Conservation (phyloP, 2,888 invertebrate species). For the Scrobipalpa atriplicella region DNA sequence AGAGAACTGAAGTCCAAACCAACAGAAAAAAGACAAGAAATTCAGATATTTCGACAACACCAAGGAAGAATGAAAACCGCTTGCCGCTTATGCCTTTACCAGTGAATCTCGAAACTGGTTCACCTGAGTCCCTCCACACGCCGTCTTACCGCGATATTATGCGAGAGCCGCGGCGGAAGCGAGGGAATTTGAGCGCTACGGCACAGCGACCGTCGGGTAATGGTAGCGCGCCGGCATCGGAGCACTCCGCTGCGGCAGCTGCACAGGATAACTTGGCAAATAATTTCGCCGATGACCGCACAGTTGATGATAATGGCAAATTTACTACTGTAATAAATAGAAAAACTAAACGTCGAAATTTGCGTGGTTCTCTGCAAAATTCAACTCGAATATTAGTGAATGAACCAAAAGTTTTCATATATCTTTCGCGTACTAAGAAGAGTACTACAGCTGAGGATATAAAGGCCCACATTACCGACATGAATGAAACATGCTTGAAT, state of each 20-base stretch:
- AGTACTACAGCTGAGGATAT: neutral
- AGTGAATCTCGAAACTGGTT: neutral
- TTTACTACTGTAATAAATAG: neutral
- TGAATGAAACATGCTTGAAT: neutral
- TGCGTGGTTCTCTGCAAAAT: neutral
- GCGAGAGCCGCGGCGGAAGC: neutral
- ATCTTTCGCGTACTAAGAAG: neutral
- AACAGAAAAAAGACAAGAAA: neutral
- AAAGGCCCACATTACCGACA: neutral
- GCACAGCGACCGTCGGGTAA: neutral
- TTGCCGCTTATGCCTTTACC: neutral
- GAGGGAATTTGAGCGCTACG: neutral
- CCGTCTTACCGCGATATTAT: neutral
- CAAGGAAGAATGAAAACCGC: neutral
- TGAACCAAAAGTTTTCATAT: too few species aligned
- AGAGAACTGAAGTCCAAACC: neutral
- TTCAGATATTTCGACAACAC: neutral
- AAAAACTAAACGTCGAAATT: neutral
- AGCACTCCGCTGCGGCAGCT: neutral
- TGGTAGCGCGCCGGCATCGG: neutral
- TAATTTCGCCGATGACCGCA: neutral
- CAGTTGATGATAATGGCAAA: neutral
- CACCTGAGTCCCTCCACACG: neutral
- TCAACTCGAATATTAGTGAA: neutral
- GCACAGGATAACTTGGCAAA: neutral